Percentiles rank a stretch among this genome's conserved stretches.
These are phyloP conservation scores for Orthonychiurus folsomi DNA, from an alignment of 2,888 invertebrate genomes.

Conservation along the genomic window DNA sequence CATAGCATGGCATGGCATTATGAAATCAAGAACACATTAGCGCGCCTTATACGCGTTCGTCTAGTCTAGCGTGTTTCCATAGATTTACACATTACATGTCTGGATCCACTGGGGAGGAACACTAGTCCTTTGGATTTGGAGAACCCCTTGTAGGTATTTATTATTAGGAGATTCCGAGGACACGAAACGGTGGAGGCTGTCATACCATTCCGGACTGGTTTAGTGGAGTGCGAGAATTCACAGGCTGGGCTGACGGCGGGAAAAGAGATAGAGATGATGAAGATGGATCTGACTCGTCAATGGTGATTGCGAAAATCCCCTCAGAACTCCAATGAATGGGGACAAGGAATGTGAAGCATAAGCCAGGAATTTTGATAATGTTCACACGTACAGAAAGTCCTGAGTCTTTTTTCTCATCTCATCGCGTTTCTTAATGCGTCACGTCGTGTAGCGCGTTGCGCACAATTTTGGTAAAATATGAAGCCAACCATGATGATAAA, in stretches of 20 bases:
- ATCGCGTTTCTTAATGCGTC: no score
- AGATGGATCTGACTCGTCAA: background rate
- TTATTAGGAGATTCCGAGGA: background rate
- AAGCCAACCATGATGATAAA: background rate
- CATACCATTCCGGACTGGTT: background rate
- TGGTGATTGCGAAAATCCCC: background rate
- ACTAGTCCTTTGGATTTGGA: no score
- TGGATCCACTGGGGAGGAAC: no score
- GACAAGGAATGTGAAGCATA: background rate
- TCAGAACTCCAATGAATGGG: background rate
- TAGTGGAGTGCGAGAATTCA: background rate
- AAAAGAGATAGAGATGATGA: background rate
- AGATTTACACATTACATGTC: no score
- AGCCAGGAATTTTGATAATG: background rate
- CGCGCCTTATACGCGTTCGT: no score
- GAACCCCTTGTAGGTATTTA: conserved; percentile 1
- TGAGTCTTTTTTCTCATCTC: background rate
- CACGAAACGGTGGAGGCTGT: no score
- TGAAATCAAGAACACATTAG: no score
- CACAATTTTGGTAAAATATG: background rate
- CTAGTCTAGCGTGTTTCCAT: no score
- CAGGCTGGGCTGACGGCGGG: no score
- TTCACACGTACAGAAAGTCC: background rate
- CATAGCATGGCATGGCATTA: no score
- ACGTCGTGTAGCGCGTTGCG: no score